phyloP scores from a whole-genome alignment of 2,888 invertebrate genomes.

The Selenia dentaria region DNA sequence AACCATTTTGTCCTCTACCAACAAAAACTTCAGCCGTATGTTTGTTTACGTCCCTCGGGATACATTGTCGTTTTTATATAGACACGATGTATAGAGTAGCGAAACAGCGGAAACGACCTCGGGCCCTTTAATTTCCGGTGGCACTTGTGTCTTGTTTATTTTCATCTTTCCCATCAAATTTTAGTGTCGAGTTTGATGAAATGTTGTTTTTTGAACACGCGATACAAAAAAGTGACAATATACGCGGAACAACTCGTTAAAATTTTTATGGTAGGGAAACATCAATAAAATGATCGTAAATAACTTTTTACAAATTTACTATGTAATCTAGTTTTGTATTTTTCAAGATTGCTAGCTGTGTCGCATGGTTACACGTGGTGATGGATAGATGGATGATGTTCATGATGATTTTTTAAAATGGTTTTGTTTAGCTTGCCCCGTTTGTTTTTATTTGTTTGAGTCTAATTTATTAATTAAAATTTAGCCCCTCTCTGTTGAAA shows the following conservation, averaged over 20 bases:
- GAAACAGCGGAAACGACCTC: conserved; percentile 50
- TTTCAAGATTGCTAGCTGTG: too few species aligned
- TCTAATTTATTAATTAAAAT: too few species aligned
- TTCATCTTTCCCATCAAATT: conserved; percentile 54
- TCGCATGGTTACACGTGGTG: too few species aligned
- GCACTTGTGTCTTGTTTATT: conserved; percentile 62
- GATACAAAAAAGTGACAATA: neutral
- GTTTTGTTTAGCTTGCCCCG: too few species aligned
- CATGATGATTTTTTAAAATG: too few species aligned
- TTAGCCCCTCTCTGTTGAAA: too few species aligned
- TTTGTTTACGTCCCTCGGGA: conserved; percentile 39
- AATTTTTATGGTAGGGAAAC: too few species aligned
- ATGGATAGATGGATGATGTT: too few species aligned
- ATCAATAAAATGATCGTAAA: too few species aligned
- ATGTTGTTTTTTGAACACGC: conserved; percentile 22
- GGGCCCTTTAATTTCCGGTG: conserved; percentile 69
- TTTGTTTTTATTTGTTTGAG: too few species aligned
- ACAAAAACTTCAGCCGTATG: conserved; percentile 34
- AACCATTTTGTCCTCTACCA: conserved; percentile 8
- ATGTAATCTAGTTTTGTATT: too few species aligned
- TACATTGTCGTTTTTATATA: conserved; percentile 54
- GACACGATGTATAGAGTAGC: conserved; percentile 34
- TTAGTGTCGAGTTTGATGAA: conserved; percentile 41
- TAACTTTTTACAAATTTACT: too few species aligned
- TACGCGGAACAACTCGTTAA: neutral